Conservation (phyloP, 2,113 vertebrate genomes). For the Barnardius zonarius region DNA sequence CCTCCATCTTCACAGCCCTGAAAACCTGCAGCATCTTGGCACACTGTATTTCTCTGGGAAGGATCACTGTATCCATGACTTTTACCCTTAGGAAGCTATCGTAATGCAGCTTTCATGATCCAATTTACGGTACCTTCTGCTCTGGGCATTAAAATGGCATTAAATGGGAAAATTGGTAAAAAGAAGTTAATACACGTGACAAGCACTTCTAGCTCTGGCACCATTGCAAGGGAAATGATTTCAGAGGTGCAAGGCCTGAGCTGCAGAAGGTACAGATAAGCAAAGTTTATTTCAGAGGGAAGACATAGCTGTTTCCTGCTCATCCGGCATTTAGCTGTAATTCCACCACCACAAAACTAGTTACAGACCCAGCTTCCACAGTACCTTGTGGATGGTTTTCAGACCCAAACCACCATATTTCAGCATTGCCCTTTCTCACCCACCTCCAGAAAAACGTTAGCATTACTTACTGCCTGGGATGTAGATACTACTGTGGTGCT, state of each 20-base stretch:
- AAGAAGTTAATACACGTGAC: background rate
- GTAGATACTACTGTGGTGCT: conserved; percentile 86
- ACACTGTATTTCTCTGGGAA: background rate
- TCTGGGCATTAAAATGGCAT: background rate
- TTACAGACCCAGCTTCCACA: background rate
- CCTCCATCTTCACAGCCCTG: background rate
- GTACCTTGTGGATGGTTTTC: background rate
- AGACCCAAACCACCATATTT: background rate
- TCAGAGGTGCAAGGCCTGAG: background rate
- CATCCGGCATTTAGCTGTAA: background rate
- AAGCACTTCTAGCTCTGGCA: background rate
- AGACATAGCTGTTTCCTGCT: background rate
- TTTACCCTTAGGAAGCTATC: background rate
- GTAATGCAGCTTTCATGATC: background rate
- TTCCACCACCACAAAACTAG: background rate
- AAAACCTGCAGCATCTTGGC: background rate
- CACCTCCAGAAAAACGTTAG: background rate
- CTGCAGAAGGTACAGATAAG: background rate
- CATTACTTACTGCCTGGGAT: conserved; percentile 84
- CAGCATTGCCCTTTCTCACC: background rate
- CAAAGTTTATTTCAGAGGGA: background rate
- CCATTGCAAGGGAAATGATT: background rate
- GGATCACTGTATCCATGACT: background rate
- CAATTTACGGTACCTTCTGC: background rate
- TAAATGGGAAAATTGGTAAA: background rate